A percentile compares a stretch with the other conserved stretches of the same genome.
These are phyloP conservation scores for Gallinago nigripennis DNA, from an alignment of 2,797 vertebrate genomes.

Conservation along the genomic window DNA sequence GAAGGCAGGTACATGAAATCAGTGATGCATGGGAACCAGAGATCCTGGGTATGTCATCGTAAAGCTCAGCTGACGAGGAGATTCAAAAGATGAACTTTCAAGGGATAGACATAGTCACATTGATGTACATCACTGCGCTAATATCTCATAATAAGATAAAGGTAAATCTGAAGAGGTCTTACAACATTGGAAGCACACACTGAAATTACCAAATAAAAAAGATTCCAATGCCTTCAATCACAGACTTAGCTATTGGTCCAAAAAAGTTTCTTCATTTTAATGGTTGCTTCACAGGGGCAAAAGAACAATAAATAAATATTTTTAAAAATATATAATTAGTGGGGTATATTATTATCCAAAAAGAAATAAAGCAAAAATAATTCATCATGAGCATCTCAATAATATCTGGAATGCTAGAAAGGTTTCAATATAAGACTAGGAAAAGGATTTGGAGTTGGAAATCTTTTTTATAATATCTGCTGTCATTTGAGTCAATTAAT, in stretches of 20 bases:
- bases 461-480: neutral
- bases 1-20: slow-evolving; percentile 48
- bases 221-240: neutral
- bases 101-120: slow-evolving; percentile 31
- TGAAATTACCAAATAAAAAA: neutral
- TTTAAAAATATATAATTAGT: neutral
- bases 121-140: slow-evolving; percentile 7
- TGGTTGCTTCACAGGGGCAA: neutral
- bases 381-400: neutral
- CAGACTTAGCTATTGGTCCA: neutral
- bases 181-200: neutral
- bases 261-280: neutral
- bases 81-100: slow-evolving; percentile 42
- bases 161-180: slow-evolving; percentile 15
- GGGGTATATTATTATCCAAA: neutral
- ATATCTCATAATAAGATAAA: slow-evolving; percentile 47
- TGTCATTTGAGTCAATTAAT: slow-evolving; percentile 69
- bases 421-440: neutral
- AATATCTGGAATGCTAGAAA: neutral
- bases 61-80: slow-evolving; percentile 63
- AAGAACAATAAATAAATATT: neutral
- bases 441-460: neutral
- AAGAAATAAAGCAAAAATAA: neutral
- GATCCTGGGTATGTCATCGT: slow-evolving; percentile 41
- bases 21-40: slow-evolving; percentile 13